Evolutionary conservation across 2,888 invertebrate species (phyloP), one percentile per base, ranked within the genome.

Genomic region (Diaphora mendica): DNA sequence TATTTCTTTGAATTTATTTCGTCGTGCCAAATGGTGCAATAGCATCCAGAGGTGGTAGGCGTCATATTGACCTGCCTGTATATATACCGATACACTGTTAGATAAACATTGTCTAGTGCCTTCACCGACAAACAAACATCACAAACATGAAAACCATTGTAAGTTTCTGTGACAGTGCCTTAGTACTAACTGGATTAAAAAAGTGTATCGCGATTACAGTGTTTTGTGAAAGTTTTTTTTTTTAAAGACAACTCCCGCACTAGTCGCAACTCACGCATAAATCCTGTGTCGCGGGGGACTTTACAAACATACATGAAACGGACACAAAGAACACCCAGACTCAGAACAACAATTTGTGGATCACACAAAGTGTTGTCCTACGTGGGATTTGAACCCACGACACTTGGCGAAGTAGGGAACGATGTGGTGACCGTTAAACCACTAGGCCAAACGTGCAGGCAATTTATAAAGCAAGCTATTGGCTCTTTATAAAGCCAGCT

Each of bases 91-190:
- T 92, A 93, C 90, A 88, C 84, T 89, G 86, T 91, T 92, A 93
- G 92, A 93, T 88, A 89, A 92, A 92, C 93, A 94, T 94, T 94
- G 93, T 93, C 93, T 94, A 92, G 92, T 92, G 89, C 91, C 89
- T 91, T 90, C 92, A 89, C 89, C 92, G 89, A 91, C 90, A 90
- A 89, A 89, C 89, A 88, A 88, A 77, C 74, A 83, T 90, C 88
- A 92, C 87, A 93, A 95, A 90, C 90, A 95, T 95, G 95, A 94
- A 93, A 91, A 88, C 88, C 90, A 92, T 95, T 87, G 95, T 95
- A 94, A 95, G 95, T 95, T 93, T 77, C 85, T 90, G 92, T 92
- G 92, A 86, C 83, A 87, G 91, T 92, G 91, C 76, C 81, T 74
- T 77, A 73, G 76, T 82, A 82, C 74, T 82, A 82, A 82, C 76